A percentile compares a stretch with the other conserved stretches of the same genome.
phyloP scores from a whole-genome alignment of 2,113 vertebrate genomes.

The Microtus oregoni region DNA sequence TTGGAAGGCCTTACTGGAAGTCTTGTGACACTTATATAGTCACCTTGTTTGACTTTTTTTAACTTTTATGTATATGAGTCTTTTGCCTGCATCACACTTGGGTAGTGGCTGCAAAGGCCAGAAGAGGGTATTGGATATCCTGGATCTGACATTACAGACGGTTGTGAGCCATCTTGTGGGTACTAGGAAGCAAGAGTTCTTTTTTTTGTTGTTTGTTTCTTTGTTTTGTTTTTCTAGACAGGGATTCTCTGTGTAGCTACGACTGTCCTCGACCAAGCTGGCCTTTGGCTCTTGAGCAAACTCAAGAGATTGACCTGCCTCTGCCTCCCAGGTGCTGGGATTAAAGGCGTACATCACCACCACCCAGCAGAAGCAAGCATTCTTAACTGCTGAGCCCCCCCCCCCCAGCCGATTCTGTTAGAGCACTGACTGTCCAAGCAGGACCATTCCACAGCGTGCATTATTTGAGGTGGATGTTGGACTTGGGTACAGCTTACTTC shows the following conservation, averaged over 20 bases:
- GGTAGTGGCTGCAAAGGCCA: background rate
- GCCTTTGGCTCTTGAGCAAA: background rate
- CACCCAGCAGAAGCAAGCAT: background rate
- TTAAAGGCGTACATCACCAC: background rate
- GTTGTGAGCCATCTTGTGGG: no score
- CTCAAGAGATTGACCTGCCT: background rate
- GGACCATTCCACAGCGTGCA: background rate
- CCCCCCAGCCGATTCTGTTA: background rate
- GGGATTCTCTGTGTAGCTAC: background rate
- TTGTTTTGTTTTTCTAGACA: background rate
- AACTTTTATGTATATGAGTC: background rate
- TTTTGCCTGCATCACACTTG: background rate
- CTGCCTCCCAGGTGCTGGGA: background rate
- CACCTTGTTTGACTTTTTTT: background rate
- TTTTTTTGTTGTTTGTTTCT: no score
- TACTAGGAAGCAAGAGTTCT: background rate
- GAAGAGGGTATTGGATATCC: background rate
- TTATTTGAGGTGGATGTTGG: background rate
- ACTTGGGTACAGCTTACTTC: background rate
- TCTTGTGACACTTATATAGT: conserved; percentile 26
- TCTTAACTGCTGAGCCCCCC: background rate
- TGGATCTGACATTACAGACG: background rate
- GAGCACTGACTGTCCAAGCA: background rate
- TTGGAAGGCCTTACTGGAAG: conserved; percentile 34
- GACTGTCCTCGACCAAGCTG: background rate